Evolutionary conservation across 2,888 invertebrate genomes (phyloP), one percentile per base, ranked within the genome.

Genomic region (Branchinecta sandiegonensis): DNA sequence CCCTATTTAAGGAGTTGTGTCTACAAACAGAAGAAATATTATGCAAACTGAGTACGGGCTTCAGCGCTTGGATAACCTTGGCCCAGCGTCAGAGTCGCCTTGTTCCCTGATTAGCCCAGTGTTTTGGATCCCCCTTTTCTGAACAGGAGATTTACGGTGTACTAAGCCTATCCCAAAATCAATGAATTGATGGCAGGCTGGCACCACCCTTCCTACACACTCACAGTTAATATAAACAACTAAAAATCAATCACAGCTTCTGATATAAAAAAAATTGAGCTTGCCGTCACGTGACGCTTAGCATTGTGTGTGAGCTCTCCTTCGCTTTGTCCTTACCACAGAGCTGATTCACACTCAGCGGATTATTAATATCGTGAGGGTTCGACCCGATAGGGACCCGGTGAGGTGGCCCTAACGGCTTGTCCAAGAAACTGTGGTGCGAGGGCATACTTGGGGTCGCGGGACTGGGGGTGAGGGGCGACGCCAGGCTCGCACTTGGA

Each of bases 321-420:
- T 56, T 56, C 63, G 63, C 23, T 11, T 73, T 74, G 72, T 73
- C 73, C 77, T 87, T 87, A 74, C 89, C 89, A 71, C 90, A 91
- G 73, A 93, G 81, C 80, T 92, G 91, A 75, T 91, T 91, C 70
- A 93, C 90, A 78, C 90, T 91, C 65, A 93, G 82, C 69, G 93
- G 93, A 81, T 93, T 92, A 81, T 93, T 93, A 73, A 89, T 87
- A 80, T 93, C 92, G 74, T 90, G 86, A 64, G 92, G 92, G 80
- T 92, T 92, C 66, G 91, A 90, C 70, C 92, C 92, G 69, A 92
- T 90, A 64, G 92, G 92, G 78, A 89, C 85, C 72, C 91, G 82
- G 72, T 81, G 81, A 68, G 81, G 80, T 37, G 73, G 81, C 81
- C 67, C 81, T 79, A 69, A 81, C 76, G 10, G 81, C 81, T 69